Base-by-base conservation (phyloP, 2,797 vertebrate species). In the Poeciliopsis presidionis region DNA sequence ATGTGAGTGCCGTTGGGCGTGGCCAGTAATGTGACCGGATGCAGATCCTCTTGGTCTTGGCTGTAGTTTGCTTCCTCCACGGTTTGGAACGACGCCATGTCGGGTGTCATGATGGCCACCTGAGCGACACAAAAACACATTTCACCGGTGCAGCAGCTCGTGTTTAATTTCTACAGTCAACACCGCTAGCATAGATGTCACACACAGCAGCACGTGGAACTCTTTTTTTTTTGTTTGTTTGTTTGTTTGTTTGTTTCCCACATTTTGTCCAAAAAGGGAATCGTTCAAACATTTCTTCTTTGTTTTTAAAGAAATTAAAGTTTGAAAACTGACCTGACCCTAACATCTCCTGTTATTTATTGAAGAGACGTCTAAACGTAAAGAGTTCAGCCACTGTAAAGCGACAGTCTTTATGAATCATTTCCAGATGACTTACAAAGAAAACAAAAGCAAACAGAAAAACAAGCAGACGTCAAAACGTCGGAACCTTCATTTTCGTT, bases 1-100 rank as follows among this genome's bases (percentile, higher is more conserved):
- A 99, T 99, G 93, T 99, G 98, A 81, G 98, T 99, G 91, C 98
- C 98, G n/a, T 99, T 99, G 83, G 98, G 98, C 8, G 98, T 99
- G 89, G 98, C 98, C 92, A 99, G 91, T 90, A 99, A 94, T 0
- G 98, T 99, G 87, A 99, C 97, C 18, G 98, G 97, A 83, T 98
- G 97, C 59, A 96, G 82, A 87, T 97, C 96, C 71, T 97, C 96
- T 46, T 97, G 97, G 30, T 97, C 97, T 78, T 99, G 98, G 76
- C 95, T 94, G 85, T 98, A 96, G 80, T 96, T 96, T 33, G 96
- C 94, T 3, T 98, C 97, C 73, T 98, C 96, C 77, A 95, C 93
- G 2, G 97, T 96, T 57, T 99, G 98, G 93, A 98, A 98, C 0
- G 97, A 95, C 83, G 97, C 95, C 85, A 99, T 95, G 90, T 99